Percentiles rank a stretch among this genome's conserved stretches.
Conservation (phyloP, 2,113 vertebrate genomes). For the Mus pahari region DNA sequence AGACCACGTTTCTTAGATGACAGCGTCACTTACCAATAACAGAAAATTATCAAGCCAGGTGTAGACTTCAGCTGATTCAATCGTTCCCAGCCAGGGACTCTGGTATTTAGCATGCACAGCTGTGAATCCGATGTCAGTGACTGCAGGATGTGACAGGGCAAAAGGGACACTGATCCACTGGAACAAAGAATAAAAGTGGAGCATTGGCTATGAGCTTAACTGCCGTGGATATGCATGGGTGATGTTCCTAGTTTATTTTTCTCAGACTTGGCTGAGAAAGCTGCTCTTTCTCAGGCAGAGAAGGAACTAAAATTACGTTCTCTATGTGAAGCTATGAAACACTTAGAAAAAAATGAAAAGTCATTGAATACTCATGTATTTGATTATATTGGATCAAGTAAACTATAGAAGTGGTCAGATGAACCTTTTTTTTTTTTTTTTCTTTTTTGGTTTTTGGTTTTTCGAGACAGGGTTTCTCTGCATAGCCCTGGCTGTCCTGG, state of each 20-base stretch:
- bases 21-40: slow-evolving; percentile 90
- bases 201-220: slow-evolving; percentile 8
- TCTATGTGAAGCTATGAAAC: not conserved
- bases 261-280: not conserved
- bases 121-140: slow-evolving; percentile 92
- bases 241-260: not conserved
- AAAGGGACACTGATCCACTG: slow-evolving; percentile 99
- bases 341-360: slow-evolving; percentile 15
- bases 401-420: not conserved
- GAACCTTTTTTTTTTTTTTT: too few species aligned
- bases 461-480: too few species aligned
- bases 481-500: too few species aligned
- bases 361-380: not conserved
- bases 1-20: not conserved
- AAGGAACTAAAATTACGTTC: not conserved
- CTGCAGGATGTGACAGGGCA: slow-evolving; percentile 94
- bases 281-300: not conserved
- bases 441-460: too few species aligned
- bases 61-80: slow-evolving; percentile 90
- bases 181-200: slow-evolving; percentile 78
- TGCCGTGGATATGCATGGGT: not conserved
- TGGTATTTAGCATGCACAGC: slow-evolving; percentile 92
- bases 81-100: slow-evolving; percentile 93
- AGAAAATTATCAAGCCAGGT: slow-evolving; percentile 96
- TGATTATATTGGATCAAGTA: not conserved